Percentiles rank a stretch among this genome's conserved stretches.
phyloP scores from a whole-genome alignment of 2,888 invertebrate genomes.

The Tanypteryx hageni region DNA sequence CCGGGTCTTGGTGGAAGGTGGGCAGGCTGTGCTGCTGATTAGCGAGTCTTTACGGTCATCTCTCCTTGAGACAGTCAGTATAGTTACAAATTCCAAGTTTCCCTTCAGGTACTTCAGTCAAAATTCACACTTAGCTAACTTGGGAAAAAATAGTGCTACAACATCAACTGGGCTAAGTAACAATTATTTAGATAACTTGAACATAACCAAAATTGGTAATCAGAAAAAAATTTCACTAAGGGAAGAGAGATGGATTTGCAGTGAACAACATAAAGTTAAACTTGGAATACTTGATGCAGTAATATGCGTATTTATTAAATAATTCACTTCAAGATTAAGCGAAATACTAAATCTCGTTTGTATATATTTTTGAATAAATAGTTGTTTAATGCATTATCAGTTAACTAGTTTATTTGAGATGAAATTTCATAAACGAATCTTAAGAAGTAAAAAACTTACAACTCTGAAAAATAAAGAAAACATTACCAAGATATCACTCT shows the following conservation, averaged over 20 bases:
- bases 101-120: background rate
- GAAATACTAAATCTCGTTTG: background rate
- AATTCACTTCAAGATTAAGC: background rate
- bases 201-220: background rate
- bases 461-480: no score
- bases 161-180: background rate
- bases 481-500: no score
- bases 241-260: background rate
- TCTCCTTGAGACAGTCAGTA: constrained; percentile 13
- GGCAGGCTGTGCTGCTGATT: constrained; percentile 26
- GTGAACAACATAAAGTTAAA: constrained; percentile 3
- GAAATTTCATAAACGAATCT: no score
- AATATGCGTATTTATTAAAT: constrained; percentile 25
- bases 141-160: background rate
- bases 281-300: constrained; percentile 47
- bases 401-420: no score
- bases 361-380: background rate
- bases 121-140: background rate
- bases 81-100: background rate
- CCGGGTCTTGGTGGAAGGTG: constrained; percentile 32
- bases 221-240: background rate
- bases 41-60: background rate
- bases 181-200: background rate
- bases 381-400: no score
- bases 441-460: no score